Base-by-base conservation (phyloP, 2,797 vertebrate species). In the Takifugu ocellatus region DNA sequence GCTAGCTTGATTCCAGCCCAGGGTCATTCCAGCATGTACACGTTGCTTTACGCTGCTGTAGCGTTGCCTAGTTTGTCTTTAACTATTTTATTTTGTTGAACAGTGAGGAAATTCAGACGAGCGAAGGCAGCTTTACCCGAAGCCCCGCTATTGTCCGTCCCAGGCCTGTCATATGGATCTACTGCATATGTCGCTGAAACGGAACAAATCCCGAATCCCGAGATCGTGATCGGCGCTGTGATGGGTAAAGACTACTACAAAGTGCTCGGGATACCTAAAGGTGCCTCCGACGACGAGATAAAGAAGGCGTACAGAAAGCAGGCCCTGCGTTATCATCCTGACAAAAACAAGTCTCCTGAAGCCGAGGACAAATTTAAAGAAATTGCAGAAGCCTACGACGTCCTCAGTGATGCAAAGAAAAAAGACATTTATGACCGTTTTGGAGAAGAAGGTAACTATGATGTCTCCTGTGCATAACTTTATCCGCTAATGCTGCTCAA, bases 181-280 rank as follows among this genome's bases (percentile, higher is more conserved):
- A 42, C 72, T 60, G 78, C 53, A 54, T 11, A 59, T 24, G 54
- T 25, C 2, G 10, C 33, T 36, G 36, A 48, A 25, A 21, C 45
- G 24, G 12, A 8, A 31, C 6, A 26, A 42, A 11, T 5, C 25
- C 44, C 21, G 29, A 61, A 54, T 33, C 1, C 69, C 77, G 76
- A 10, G 61, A 58, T 56, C 64, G 25, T 84, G 62, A 83, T 52
- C 48, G 12, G 26, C n/a, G 43, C 52, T 75, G 89, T 75, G 36
- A 98, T 98, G 96, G 96, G 96, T 69, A 98, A 98, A 87, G 95
- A 99, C 90, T 99, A 99, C 85, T 99, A 99, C 78, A 90, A 83
- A 77, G 92, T 98, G 85, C 81, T 99, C 74, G 96, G 96, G 54
- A 93, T 98, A 85, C 93, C 93, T 82, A 97, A 92, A 81, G 95